Base-by-base conservation (phyloP, 2,113 vertebrate species). In the Miniopterus natalensis region DNA sequence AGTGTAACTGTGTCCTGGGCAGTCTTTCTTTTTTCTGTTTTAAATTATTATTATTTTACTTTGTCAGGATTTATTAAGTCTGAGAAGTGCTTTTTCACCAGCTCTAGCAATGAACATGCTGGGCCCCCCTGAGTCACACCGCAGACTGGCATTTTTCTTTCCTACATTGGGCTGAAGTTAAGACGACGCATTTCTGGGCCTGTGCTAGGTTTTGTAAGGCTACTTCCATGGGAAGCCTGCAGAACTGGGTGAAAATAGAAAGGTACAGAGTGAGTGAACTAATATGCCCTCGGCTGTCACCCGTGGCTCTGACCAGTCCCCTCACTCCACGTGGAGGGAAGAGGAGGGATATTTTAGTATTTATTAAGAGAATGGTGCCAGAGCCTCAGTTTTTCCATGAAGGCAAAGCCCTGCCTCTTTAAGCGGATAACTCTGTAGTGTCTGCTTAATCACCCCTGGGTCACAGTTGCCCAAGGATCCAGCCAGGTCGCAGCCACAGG, bases 371-470 rank as follows among this genome's bases (percentile, higher is more conserved):
- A 36, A 17, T 20, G 8, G 21, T 55, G 7, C 29, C 42, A 42
- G 59, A 27, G 18, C 14, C 47, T 84, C 1, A 3, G 29, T 23
- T 12, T 74, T 83, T 18, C 6, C 27, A 17, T 8, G 1, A 71
- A 66, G 55, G 68, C 14, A 18, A 23, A 55, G 12, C 3, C 51
- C 42, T 61, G 25, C 20, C 36, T 47, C 27, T n/a, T 36, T 40
- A 7, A 36, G 18, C 6, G 1, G 0, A 7, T 3, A 51, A 15
- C n/a, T 47, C 12, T 23, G 14, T 20, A 20, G 36, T 20, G 27
- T 78, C 81, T 79, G 20, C 27, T n/a, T 31, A 65, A 1, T 14
- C 13, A 23, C 27, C 47, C 18, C 42, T 49, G 53, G 27, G 31
- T 63, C 57, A 51, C 11, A 5, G n/a, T 20, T 7, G 3, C 18